phyloP scores from a whole-genome alignment of 2,888 invertebrate genomes.

The Prenolepis imparis region DNA sequence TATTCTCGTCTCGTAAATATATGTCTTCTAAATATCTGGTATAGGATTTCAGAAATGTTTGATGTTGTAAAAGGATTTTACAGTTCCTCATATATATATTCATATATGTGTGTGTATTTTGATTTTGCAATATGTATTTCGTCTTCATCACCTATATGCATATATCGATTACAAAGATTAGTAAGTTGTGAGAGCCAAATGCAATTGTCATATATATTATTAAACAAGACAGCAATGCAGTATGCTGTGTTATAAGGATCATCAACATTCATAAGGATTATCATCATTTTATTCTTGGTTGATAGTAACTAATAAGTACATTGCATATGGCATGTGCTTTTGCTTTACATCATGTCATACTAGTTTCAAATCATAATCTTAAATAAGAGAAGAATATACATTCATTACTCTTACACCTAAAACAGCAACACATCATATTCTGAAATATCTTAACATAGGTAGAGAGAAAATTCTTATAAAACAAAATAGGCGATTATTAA shows the following conservation, averaged over 20 bases:
- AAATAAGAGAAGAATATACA: conserved; percentile 7
- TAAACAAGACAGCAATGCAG: conserved; percentile 68
- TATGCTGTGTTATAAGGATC: conserved; percentile 42
- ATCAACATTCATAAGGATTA: conserved; percentile 35
- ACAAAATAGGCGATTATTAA: neutral
- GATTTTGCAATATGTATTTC: neutral
- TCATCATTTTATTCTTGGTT: conserved; percentile 36
- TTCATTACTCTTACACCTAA: conserved; percentile 34
- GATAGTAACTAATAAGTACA: conserved; percentile 59
- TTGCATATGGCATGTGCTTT: conserved; percentile 79
- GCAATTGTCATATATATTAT: neutral
- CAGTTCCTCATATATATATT: no score
- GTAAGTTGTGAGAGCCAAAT: neutral
- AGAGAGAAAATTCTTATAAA: neutral
- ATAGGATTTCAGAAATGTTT: neutral
- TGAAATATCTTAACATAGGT: conserved; percentile 7
- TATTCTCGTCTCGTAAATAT: conserved; percentile 7
- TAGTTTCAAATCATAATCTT: conserved; percentile 13
- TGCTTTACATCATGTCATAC: conserved; percentile 66
- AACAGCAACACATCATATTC: conserved; percentile 48
- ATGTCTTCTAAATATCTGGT: conserved; percentile 3
- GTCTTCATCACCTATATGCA: conserved; percentile 13
- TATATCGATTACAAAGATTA: conserved; percentile 12
- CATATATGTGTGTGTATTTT: neutral
- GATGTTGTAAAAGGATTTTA: neutral